Percentiles rank a stretch among this genome's conserved stretches.
Evolutionary conservation across 2,888 invertebrate species (phyloP).

Genomic region (Ptycholaimellus sp.): DNA sequence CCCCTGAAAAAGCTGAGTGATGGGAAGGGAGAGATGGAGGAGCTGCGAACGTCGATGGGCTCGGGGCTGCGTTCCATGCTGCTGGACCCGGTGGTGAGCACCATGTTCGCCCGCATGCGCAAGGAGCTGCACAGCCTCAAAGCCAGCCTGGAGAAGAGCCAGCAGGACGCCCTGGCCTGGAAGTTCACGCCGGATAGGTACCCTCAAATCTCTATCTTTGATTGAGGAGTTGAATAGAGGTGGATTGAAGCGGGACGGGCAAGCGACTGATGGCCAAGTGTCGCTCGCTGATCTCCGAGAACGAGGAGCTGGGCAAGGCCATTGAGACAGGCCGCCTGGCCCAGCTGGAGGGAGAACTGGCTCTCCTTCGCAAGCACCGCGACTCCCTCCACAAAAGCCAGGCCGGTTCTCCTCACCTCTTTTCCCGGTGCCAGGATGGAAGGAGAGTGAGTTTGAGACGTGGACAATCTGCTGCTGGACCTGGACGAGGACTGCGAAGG

Average conservation of each 20-base stretch:
- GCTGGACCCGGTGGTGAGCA: slow-evolving; percentile 80
- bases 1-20: background rate
- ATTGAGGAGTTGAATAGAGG: background rate
- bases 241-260: slow-evolving; percentile 52
- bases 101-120: slow-evolving; percentile 64
- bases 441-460: slow-evolving; percentile 37
- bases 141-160: slow-evolving; percentile 75
- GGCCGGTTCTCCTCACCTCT: too few relatives aligned
- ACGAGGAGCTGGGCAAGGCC: slow-evolving; percentile 83
- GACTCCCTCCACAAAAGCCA: slow-evolving; percentile 89
- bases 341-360: slow-evolving; percentile 77
- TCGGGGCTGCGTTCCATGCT: slow-evolving; percentile 53
- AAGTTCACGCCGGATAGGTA: slow-evolving; percentile 92
- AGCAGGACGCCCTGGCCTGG: slow-evolving; percentile 90
- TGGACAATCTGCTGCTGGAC: slow-evolving; percentile 81
- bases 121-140: slow-evolving; percentile 67
- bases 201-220: background rate
- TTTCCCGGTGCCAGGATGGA: too few relatives aligned
- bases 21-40: slow-evolving; percentile 6
- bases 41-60: slow-evolving; percentile 3
- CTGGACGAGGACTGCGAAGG: slow-evolving; percentile 86
- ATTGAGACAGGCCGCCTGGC: slow-evolving; percentile 79
- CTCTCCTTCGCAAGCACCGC: slow-evolving; percentile 73
- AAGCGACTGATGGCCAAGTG: slow-evolving; percentile 94
- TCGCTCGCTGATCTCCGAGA: slow-evolving; percentile 73